Conservation (phyloP, 1,140 invertebrate genomes). For the Cydia strobilella region DNA sequence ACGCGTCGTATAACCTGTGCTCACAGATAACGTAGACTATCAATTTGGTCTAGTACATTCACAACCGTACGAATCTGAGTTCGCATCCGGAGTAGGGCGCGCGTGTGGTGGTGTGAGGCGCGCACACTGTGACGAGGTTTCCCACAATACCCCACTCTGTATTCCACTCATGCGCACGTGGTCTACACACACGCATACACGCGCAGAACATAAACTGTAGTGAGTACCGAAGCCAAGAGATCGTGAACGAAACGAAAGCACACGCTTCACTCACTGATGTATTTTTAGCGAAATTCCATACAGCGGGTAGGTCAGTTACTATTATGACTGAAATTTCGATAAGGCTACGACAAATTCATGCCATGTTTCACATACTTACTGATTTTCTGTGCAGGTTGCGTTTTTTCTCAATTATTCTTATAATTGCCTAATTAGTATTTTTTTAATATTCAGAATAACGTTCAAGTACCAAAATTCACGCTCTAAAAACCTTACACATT, state of each 20-base stretch:
- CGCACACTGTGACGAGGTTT: conserved; percentile 54
- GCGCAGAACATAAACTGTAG: conserved; percentile 34
- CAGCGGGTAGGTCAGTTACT: conserved; percentile 72
- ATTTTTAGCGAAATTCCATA: conserved; percentile 70
- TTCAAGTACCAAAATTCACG: background rate
- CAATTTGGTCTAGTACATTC: conserved; percentile 75
- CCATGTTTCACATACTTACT: background rate
- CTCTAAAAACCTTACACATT: background rate
- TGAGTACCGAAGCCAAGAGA: conserved; percentile 50
- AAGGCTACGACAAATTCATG: conserved; percentile 43
- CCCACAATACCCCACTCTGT: conserved; percentile 53
- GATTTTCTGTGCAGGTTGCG: background rate
- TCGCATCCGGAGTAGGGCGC: conserved; percentile 75
- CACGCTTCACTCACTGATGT: conserved; percentile 56
- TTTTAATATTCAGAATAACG: too few species aligned
- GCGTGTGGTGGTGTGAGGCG: conserved; percentile 46
- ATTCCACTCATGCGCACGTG: conserved; percentile 45
- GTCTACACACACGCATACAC: conserved; percentile 37
- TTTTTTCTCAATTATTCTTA: background rate
- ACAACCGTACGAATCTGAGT: conserved; percentile 72
- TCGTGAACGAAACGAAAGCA: conserved; percentile 72
- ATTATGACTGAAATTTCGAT: conserved; percentile 71
- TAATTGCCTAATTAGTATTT: background rate
- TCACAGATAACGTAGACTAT: conserved; percentile 65
- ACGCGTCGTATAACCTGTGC: conserved; percentile 47